Evolutionary conservation across 2,888 invertebrate genomes (phyloP), one percentile per base, ranked within the genome.

Genomic region (Girardia tigrina): DNA sequence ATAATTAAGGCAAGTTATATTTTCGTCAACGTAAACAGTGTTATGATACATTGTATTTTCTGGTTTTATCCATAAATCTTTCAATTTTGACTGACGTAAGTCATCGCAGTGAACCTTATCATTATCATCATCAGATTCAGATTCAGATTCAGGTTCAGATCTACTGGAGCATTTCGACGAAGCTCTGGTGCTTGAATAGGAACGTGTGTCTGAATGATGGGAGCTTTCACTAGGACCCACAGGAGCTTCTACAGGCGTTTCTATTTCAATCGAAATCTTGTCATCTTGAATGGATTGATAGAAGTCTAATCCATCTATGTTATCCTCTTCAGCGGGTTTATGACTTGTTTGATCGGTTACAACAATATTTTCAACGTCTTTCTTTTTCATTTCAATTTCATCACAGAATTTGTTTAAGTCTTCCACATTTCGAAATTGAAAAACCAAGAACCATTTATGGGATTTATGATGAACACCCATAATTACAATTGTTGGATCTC

Each of bases 391-490:
- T 56, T 56, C 56, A 12, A 56, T 56, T 56, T 56, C 56, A 56
- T 56, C 56, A n/a, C 56, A 56, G n/a, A 56, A 56, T 56, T 8
- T 56, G n/a, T 4, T 56, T 56, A 56, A 56, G 23, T 56, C 56
- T 56, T 56, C 56, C n/a, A 56, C 56, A n/a, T 56, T 56, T 20
- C 23, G n/a, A 56, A 56, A 56, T 56, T 56, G 56, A 56, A 56
- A 56, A 8, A 56, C 56, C 4, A 56, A n/a, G 23, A 56, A 56
- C 4, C 4, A 56, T n/a, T 56, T 56, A 23, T 56, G 56, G 2
- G n/a, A 6, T 56, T 56, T 56, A n/a, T 56, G 56, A 56, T 56
- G 56, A 16, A 56, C 56, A 56, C 56, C 56, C 56, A 56, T 56
- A 56, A 56, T 56, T 6, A 56, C 23, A n/a, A 56, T 56, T 8